A percentile compares a stretch with the other conserved stretches of the same genome.
Conservation (phyloP, 2,888 invertebrate species). For the Epicampocera succincta region DNA sequence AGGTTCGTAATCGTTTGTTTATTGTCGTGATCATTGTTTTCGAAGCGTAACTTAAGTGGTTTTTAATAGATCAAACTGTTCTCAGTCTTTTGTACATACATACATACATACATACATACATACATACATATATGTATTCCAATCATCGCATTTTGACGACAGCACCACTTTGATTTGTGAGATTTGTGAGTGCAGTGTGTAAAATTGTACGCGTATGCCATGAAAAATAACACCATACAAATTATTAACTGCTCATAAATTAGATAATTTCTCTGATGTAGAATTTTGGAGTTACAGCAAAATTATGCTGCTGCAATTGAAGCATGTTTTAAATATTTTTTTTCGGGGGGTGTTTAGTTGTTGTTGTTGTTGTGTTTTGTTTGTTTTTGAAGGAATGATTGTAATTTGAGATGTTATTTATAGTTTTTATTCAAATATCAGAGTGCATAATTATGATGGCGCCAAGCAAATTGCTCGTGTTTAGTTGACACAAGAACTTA, state of each 20-base stretch:
- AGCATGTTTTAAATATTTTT: too few relatives aligned
- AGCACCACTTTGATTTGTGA: not conserved
- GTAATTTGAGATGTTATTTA: constrained; percentile 58
- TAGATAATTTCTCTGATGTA: too few relatives aligned
- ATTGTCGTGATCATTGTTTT: constrained; percentile 6
- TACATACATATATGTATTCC: not conserved
- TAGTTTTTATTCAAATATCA: too few relatives aligned
- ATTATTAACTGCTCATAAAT: too few relatives aligned
- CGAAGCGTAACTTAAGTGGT: constrained; percentile 49
- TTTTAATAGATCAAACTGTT: constrained; percentile 26
- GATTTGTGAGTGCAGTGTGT: not conserved
- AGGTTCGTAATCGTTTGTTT: too few relatives aligned
- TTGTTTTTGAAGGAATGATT: constrained; percentile 11
- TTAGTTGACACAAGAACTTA: constrained; percentile 49
- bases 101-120: too few relatives aligned
- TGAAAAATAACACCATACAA: too few relatives aligned
- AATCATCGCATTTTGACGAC: not conserved
- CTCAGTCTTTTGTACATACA: not conserved
- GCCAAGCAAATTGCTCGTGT: constrained; percentile 48
- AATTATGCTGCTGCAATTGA: too few relatives aligned
- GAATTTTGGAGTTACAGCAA: too few relatives aligned
- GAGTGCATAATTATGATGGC: constrained; percentile 35
- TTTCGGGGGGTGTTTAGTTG: too few relatives aligned
- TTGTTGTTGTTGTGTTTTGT: too few relatives aligned
- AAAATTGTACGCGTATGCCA: too few relatives aligned